Conservation (phyloP, 1,140 invertebrate species). For the Uloborus diversus region DNA sequence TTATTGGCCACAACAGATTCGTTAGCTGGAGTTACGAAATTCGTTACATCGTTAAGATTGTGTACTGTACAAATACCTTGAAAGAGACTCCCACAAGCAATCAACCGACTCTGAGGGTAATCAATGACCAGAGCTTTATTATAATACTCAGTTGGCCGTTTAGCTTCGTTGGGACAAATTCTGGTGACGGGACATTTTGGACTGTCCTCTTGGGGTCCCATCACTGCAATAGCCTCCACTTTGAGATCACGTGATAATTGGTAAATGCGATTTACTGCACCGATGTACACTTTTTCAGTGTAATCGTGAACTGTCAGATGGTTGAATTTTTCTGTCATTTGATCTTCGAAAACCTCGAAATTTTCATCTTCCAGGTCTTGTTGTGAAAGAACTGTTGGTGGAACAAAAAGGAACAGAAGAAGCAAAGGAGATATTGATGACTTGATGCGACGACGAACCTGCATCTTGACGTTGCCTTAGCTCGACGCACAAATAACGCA, state of each 20-base stretch:
- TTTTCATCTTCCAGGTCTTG: slow-evolving; percentile 54
- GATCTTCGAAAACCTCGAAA: slow-evolving; percentile 59
- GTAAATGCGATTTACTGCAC: slow-evolving; percentile 92
- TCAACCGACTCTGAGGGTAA: slow-evolving; percentile 88
- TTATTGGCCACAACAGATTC: slow-evolving; percentile 96
- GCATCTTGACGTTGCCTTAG: slow-evolving; percentile 22
- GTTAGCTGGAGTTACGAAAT: slow-evolving; percentile 77
- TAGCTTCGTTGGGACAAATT: slow-evolving; percentile 72
- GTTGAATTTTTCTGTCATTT: slow-evolving; percentile 66
- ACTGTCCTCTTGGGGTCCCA: slow-evolving; percentile 90
- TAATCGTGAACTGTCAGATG: slow-evolving; percentile 92
- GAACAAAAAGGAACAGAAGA: slow-evolving; percentile 40
- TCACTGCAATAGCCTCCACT: slow-evolving; percentile 80
- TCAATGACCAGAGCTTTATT: slow-evolving; percentile 97
- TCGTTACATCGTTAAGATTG: slow-evolving; percentile 87
- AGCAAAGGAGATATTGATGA: slow-evolving; percentile 28
- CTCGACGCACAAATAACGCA: slow-evolving; percentile 2
- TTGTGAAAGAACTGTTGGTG: slow-evolving; percentile 31
- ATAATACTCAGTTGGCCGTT: slow-evolving; percentile 84
- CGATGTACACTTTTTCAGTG: slow-evolving; percentile 90
- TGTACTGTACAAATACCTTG: slow-evolving; percentile 89
- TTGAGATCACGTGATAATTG: slow-evolving; percentile 87
- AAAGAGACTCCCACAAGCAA: slow-evolving; percentile 90
- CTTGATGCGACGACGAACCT: slow-evolving; percentile 32
- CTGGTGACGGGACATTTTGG: slow-evolving; percentile 83